These are phyloP conservation scores for Amphiura filiformis DNA, from an alignment of 35 echinoderm and acorn worm genomes.

Conservation along the genomic window DNA sequence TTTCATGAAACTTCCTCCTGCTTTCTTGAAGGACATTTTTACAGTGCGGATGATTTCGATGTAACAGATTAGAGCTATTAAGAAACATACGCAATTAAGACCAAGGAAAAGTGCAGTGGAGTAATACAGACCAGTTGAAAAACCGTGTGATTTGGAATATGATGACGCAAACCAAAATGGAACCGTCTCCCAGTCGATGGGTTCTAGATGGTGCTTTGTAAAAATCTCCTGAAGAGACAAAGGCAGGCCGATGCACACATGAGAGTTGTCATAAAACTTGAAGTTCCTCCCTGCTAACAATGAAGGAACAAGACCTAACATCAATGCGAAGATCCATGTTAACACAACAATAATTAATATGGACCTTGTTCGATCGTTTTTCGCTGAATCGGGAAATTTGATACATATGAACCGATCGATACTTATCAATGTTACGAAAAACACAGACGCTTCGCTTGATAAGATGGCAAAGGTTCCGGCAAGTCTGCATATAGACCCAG, in stretches of 20 bases:
- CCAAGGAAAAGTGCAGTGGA: no score
- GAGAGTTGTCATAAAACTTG: background rate
- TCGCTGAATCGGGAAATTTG: background rate
- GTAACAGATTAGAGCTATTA: no score
- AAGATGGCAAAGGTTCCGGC: background rate
- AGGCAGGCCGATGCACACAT: background rate
- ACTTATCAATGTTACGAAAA: background rate
- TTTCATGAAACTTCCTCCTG: no score
- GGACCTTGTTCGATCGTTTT: background rate
- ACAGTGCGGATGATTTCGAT: no score
- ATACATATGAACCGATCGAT: background rate
- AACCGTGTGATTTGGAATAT: no score
- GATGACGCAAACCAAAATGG: no score
- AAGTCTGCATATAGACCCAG: background rate
- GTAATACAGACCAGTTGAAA: no score
- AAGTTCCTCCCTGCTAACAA: background rate
- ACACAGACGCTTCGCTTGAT: background rate
- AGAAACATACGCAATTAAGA: no score
- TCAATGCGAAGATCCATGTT: background rate
- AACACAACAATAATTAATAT: background rate
- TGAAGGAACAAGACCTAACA: background rate
- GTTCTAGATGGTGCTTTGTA: no score
- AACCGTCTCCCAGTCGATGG: no score
- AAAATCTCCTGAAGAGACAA: no score
- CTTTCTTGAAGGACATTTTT: no score